A percentile compares a stretch with the other conserved stretches of the same genome.
phyloP scores from a whole-genome alignment of 1,140 invertebrate genomes.

The Zelostemma sp. region DNA sequence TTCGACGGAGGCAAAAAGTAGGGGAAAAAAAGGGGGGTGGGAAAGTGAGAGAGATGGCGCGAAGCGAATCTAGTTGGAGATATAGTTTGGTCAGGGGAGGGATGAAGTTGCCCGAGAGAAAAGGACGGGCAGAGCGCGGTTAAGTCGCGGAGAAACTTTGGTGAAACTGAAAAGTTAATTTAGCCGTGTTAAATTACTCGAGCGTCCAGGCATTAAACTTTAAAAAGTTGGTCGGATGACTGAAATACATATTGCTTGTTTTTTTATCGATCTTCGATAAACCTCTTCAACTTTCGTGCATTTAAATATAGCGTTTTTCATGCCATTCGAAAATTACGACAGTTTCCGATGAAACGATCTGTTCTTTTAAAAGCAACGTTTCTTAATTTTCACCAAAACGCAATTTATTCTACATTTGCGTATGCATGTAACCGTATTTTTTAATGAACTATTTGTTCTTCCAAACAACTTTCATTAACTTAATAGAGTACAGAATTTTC shows the following conservation, averaged over 20 bases:
- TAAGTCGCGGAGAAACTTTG: slow-evolving; percentile 66
- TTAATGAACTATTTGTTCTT: no score
- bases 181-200: slow-evolving; percentile 69
- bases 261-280: slow-evolving; percentile 35
- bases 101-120: slow-evolving; percentile 24
- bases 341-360: neutral
- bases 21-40: neutral
- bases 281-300: slow-evolving; percentile 10
- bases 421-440: no score
- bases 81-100: slow-evolving; percentile 8
- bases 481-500: no score
- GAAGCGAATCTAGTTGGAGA: neutral
- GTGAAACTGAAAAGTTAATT: slow-evolving; percentile 70
- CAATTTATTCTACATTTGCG: no score
- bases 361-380: neutral
- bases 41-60: neutral
- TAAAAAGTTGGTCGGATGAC: slow-evolving; percentile 66
- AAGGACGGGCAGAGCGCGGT: slow-evolving; percentile 50
- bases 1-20: neutral
- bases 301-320: no score
- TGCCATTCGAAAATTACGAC: no score
- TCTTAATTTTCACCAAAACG: no score
- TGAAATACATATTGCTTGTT: slow-evolving; percentile 62
- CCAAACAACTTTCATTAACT: no score
- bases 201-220: slow-evolving; percentile 67